Percentiles rank a stretch among this genome's conserved stretches.
These are phyloP conservation scores for Gonatopus flavifemur DNA, from an alignment of 1,140 invertebrate species.

Conservation along the genomic window DNA sequence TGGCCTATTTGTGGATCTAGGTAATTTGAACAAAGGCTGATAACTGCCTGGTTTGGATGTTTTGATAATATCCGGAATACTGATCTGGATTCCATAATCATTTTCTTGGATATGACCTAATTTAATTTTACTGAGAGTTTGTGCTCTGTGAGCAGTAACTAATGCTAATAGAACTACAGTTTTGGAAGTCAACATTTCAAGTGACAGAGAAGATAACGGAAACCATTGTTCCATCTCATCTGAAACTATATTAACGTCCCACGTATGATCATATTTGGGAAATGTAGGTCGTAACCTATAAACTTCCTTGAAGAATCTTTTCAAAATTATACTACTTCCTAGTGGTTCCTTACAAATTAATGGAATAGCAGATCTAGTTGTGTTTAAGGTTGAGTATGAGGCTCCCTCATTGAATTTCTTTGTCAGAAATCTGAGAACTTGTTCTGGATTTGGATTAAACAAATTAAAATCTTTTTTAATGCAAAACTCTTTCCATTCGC, in stretches of 20 bases:
- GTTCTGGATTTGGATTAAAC: background rate
- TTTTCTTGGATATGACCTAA: too few species aligned
- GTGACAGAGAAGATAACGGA: background rate
- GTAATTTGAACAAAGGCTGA: background rate
- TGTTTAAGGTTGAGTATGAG: background rate
- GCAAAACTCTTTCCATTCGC: background rate
- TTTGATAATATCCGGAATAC: too few species aligned
- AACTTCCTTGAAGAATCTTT: background rate
- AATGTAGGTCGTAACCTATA: background rate
- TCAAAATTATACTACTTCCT: background rate
- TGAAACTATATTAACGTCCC: background rate
- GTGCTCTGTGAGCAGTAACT: background rate
- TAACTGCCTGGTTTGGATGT: background rate
- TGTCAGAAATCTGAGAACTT: background rate
- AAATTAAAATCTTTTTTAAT: background rate
- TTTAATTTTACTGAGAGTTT: too few species aligned
- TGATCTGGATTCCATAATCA: too few species aligned
- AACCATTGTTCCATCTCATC: background rate
- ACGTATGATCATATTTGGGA: background rate
- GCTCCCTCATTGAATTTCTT: background rate
- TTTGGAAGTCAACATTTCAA: background rate
- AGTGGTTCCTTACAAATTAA: background rate
- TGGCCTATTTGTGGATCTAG: background rate
- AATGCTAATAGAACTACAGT: background rate
- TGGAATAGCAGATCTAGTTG: background rate